Base-by-base conservation (phyloP, 2,113 vertebrate genomes). In the Cyprinus carpio region DNA sequence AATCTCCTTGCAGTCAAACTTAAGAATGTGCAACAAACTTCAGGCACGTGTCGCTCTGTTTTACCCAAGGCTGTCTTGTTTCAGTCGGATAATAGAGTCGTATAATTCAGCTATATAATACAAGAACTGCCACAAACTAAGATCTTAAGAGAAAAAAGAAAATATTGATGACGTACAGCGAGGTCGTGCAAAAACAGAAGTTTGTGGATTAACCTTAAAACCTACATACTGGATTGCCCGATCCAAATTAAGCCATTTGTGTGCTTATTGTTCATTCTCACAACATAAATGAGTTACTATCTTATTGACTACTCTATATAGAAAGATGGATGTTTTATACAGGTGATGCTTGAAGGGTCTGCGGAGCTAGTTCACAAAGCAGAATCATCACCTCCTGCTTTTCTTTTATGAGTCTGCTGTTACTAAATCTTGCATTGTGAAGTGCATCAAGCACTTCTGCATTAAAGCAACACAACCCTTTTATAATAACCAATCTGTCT, bases 401-500 rank as follows among this genome's bases (percentile, higher is more conserved):
- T 84, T 40, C 23, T 18, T 84, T 58, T 56, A 2, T 49, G 46
- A 43, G 46, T 43, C 67, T 77, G 69, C 7, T 58, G 43, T 34
- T 67, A 49, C 40, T 29, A 6, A 72, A 51, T 40, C 46, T 46
- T n/a, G 46, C 29, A 16, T 23, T 54, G 76, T 74, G 84, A 67
- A 40, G 60, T 34, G 65, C 81, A 76, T 11, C 23, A 77, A 27
- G 18, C 81, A 69, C 84, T 27, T 46, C 34, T 67, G 62, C 74
- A 65, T 15, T 25, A 5, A 71, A 23, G 64, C 60, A 76, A 31
- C 27, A 80, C 40, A 13, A n/a, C 69, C 9, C 34, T 16, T 65
- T 40, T 82, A 72, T 43, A 34, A 43, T 62, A 82, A 84, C 65
- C 80, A 78, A 82, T 86, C 83, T 69, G 7, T 51, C 76, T 87